Evolutionary conservation across 2,888 invertebrate genomes (phyloP).

Genomic region (Hirtodrosophila trivittata): DNA sequence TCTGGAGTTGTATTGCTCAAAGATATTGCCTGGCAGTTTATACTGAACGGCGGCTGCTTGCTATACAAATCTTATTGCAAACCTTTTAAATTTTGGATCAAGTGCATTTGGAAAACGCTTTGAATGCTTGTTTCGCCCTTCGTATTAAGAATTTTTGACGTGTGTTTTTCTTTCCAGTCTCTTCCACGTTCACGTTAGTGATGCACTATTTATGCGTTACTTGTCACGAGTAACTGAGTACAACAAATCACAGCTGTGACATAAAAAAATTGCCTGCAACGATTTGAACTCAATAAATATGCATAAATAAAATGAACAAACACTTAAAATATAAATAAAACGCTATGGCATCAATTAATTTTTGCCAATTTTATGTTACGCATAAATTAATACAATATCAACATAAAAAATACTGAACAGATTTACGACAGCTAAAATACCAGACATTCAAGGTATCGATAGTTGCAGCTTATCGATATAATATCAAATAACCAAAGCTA

Average conservation of each 20-base stretch:
- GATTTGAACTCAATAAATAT: no score
- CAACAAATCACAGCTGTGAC: background rate
- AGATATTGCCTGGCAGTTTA: constrained; percentile 32
- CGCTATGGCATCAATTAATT: no score
- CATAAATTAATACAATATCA: no score
- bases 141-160: constrained; percentile 50
- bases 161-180: constrained; percentile 59
- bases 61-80: constrained; percentile 11
- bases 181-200: constrained; percentile 59
- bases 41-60: constrained; percentile 17
- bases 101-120: constrained; percentile 35
- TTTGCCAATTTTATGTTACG: no score
- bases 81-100: constrained; percentile 27
- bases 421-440: no score
- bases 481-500: no score
- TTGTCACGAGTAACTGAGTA: background rate
- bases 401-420: no score
- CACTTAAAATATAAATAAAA: no score
- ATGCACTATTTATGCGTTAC: constrained; percentile 13
- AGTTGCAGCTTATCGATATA: no score
- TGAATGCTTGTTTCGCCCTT: constrained; percentile 34
- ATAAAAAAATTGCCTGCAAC: no score
- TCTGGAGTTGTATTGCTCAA: background rate
- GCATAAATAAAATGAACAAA: no score
- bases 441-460: no score